These are phyloP conservation scores for Brachionus angularis DNA, from an alignment of 1,140 invertebrate species.

Conservation along the genomic window DNA sequence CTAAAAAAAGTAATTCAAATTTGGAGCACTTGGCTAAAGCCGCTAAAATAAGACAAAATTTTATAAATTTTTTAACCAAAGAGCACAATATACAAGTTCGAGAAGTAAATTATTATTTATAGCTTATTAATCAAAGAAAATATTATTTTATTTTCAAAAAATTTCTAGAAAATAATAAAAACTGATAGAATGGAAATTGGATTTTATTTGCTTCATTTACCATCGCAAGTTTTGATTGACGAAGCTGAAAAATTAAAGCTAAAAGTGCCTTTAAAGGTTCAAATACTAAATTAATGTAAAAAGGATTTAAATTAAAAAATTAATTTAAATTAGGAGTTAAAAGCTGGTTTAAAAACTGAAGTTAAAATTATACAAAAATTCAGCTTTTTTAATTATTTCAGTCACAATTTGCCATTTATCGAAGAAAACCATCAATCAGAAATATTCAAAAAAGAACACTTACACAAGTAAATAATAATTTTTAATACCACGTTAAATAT, in stretches of 20 bases:
- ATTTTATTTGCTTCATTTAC: constrained; percentile 29
- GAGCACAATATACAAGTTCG: constrained; percentile 37
- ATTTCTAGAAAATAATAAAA: constrained; percentile 13
- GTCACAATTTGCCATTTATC: neutral
- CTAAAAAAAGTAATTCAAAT: neutral
- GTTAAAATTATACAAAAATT: constrained; percentile 8
- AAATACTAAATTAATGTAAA: neutral
- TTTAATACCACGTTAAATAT: too few species aligned
- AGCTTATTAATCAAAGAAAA: neutral
- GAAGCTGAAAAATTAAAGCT: constrained; percentile 13
- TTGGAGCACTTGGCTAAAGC: neutral
- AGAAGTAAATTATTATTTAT: neutral
- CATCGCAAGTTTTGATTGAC: constrained; percentile 7
- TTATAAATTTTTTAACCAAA: constrained; percentile 23
- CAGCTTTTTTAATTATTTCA: neutral
- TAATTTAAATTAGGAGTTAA: neutral
- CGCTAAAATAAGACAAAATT: constrained; percentile 16
- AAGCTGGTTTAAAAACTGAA: neutral
- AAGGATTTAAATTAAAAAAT: neutral
- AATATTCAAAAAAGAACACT: constrained; percentile 8
- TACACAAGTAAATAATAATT: too few species aligned
- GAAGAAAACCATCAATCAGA: neutral
- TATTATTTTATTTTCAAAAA: neutral
- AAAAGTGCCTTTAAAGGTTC: neutral
- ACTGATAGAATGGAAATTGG: constrained; percentile 40